Evolutionary conservation across 1,140 invertebrate genomes (phyloP), one percentile per base, ranked within the genome.

Genomic region (Hyles vespertilio): DNA sequence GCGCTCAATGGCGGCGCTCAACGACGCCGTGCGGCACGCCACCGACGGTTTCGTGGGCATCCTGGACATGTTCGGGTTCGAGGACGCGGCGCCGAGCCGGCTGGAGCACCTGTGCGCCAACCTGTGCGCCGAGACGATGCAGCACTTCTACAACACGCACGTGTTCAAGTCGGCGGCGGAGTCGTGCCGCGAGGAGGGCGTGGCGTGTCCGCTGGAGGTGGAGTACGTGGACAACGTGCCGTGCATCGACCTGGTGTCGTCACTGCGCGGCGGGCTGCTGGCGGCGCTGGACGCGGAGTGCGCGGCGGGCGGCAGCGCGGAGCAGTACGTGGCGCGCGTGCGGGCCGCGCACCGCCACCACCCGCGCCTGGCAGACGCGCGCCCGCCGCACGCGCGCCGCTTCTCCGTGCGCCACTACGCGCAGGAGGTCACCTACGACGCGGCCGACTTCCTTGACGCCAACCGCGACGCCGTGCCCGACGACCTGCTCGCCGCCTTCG

Each of bases 121-220:
- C 88, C 88, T 98, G 48, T 98, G 97, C 85, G 96, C 97, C 0
- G 97, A 99, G 90, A 98, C 97, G 11, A 98, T 98, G 96, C 97
- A 98, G 77, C 97, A 98, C 85, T 98, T 98, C 83, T 98, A 98
- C 90, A 98, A 98, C 81, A 98, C 96, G 40, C 97, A 98, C 84
- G 97, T 98, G 61, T 98, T 98, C 88, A 98, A 98, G 87, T 96
- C 95, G 5, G 96, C 95, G 56, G 96, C 97, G 60, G 97, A 98
- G 86, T 97, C 97, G 47, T 98, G 97, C 77, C 91, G 95, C 57
- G 97, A 98, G 79, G 97, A 98, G 90, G 96, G 96, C 33, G 97
- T 98, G 64, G 91, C 93, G n/a, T 95, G 94, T 78, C 96, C 97
- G 72, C 93, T 97, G 32, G 95, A 98, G 83, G 95, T 98, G 32